phyloP scores from a whole-genome alignment of 2,888 invertebrate genomes.

The Nomada ruficornis region DNA sequence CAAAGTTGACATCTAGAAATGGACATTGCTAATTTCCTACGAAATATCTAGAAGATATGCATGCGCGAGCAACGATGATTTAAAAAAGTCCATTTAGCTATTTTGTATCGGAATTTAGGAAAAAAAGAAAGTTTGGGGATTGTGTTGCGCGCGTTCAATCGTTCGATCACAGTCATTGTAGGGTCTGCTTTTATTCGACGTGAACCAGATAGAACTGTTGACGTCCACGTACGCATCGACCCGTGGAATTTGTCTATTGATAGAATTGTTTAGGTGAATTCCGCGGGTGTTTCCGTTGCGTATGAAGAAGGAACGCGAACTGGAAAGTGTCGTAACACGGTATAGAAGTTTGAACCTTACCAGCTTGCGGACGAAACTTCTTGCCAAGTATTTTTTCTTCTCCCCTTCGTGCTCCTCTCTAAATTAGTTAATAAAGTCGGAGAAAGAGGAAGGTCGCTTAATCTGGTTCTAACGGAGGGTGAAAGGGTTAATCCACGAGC shows the following conservation, averaged over 20 bases:
- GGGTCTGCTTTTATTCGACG: background rate
- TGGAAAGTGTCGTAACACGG: constrained; percentile 37
- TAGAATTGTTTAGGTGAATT: background rate
- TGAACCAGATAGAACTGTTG: too few relatives aligned
- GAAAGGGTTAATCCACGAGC: constrained; percentile 11
- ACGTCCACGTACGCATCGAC: too few relatives aligned
- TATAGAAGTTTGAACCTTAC: constrained; percentile 36
- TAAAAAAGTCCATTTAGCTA: too few relatives aligned
- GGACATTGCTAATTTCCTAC: too few relatives aligned
- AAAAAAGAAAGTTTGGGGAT: too few relatives aligned
- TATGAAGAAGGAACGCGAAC: constrained; percentile 15
- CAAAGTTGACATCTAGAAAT: too few relatives aligned
- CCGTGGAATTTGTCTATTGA: too few relatives aligned
- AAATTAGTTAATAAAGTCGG: constrained; percentile 50
- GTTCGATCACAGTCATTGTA: too few relatives aligned
- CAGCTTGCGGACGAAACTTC: constrained; percentile 46
- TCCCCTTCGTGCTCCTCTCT: constrained; percentile 8
- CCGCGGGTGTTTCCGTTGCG: constrained; percentile 15
- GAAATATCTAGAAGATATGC: too few relatives aligned
- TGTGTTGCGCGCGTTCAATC: too few relatives aligned
- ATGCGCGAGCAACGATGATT: too few relatives aligned
- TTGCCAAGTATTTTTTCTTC: constrained; percentile 23
- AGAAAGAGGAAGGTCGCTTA: constrained; percentile 15
- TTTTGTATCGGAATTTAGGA: too few relatives aligned
- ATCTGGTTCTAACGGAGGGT: constrained; percentile 16